Evolutionary conservation across 2,113 vertebrate genomes (phyloP).

Genomic region (Sander vitreus): DNA sequence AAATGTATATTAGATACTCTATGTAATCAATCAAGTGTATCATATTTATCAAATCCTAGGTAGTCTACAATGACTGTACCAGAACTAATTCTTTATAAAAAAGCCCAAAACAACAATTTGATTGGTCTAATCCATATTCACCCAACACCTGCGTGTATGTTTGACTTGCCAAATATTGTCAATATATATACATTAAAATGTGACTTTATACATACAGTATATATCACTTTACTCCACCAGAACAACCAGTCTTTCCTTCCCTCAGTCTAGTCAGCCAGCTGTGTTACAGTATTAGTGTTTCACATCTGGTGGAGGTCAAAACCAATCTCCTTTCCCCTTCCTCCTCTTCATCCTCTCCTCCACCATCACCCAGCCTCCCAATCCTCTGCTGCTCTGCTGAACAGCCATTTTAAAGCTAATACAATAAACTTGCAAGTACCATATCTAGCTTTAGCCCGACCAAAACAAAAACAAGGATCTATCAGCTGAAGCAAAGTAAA

Average conservation of each 20-base stretch:
- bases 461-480: background rate
- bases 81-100: background rate
- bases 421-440: background rate
- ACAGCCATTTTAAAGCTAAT: conserved; percentile 28
- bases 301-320: conserved; percentile 67
- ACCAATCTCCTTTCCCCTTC: conserved; percentile 61
- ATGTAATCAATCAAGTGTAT: background rate
- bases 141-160: background rate
- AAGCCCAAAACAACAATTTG: background rate
- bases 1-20: background rate
- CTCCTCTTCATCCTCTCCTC: conserved; percentile 50
- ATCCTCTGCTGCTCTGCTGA: conserved; percentile 23
- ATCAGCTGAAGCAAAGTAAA: background rate
- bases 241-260: conserved; percentile 19
- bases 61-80: background rate
- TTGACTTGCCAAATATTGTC: background rate
- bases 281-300: conserved; percentile 51
- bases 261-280: conserved; percentile 39
- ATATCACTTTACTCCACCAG: background rate
- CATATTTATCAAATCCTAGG: background rate
- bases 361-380: conserved; percentile 6
- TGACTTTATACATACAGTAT: background rate
- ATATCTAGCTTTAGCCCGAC: background rate
- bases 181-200: background rate
- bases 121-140: background rate